A percentile compares a stretch with the other conserved stretches of the same genome.
phyloP scores from a whole-genome alignment of 2,888 invertebrate species.

The Hypomecis punctinalis region DNA sequence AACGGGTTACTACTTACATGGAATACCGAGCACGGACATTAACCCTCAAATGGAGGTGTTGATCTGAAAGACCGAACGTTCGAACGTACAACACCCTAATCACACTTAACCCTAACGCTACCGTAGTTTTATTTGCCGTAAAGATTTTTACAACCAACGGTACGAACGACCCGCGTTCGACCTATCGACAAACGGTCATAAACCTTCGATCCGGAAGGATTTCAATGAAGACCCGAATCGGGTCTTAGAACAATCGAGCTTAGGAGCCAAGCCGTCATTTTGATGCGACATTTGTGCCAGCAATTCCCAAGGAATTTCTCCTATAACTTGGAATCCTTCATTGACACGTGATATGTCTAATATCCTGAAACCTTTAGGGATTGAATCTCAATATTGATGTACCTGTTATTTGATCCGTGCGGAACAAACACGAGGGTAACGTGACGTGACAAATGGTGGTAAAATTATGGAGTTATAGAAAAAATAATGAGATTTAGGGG shows the following conservation, averaged over 20 bases:
- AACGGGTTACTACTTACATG: conserved; percentile 35
- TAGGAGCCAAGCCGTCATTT: conserved; percentile 3
- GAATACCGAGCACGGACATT: conserved; percentile 35
- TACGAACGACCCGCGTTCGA: conserved; percentile 54
- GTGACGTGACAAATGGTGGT: conserved; percentile 56
- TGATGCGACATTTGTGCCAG: conserved; percentile 9
- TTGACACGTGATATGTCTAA: conserved; percentile 43
- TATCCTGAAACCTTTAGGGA: conserved; percentile 45
- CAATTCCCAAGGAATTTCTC: conserved; percentile 11
- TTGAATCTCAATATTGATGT: conserved; percentile 37
- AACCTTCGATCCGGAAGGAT: conserved; percentile 60
- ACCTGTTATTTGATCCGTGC: conserved; percentile 21
- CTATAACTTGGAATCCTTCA: conserved; percentile 25
- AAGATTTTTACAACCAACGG: conserved; percentile 76
- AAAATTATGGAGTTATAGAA: conserved; percentile 53
- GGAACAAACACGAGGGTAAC: conserved; percentile 31
- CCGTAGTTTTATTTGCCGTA: conserved; percentile 76
- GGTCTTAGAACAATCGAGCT: conserved; percentile 46
- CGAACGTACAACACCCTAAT: conserved; percentile 60
- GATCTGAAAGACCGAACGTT: conserved; percentile 43
- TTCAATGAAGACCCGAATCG: conserved; percentile 61
- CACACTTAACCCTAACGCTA: conserved; percentile 73
- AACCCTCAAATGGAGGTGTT: conserved; percentile 47
- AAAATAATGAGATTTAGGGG: conserved; percentile 50
- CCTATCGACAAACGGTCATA: conserved; percentile 68